phyloP scores from a whole-genome alignment of 2,888 invertebrate genomes.

The Eudemis profundana region DNA sequence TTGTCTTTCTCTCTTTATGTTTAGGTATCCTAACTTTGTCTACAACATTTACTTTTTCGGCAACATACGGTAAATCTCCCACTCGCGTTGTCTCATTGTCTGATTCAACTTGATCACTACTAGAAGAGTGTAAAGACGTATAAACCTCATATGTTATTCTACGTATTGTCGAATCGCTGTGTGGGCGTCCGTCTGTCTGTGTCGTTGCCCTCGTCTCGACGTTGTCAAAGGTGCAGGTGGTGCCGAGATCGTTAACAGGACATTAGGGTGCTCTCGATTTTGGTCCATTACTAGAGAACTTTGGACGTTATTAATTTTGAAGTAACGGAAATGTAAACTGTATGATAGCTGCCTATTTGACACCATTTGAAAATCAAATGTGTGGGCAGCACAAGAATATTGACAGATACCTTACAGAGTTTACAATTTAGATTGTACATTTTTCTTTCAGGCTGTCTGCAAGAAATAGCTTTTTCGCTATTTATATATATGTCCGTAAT shows the following conservation, averaged over 20 bases:
- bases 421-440: no score
- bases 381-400: no score
- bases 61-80: slow-evolving; percentile 21
- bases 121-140: not conserved
- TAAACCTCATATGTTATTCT: not conserved
- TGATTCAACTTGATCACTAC: not conserved
- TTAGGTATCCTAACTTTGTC: no score
- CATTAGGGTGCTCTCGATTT: slow-evolving; percentile 16
- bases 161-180: not conserved
- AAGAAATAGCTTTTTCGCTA: no score
- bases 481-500: no score
- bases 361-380: no score
- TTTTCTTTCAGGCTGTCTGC: no score
- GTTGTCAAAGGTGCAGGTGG: slow-evolving; percentile 20
- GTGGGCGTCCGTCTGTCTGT: slow-evolving; percentile 41
- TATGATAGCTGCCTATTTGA: not conserved
- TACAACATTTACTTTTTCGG: not conserved
- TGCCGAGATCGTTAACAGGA: not conserved
- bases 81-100: slow-evolving; percentile 27
- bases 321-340: not conserved
- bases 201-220: slow-evolving; percentile 29
- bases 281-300: not conserved
- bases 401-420: no score
- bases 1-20: slow-evolving; percentile 2
- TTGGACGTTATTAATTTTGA: not conserved